Base-by-base conservation (phyloP, 2,888 invertebrate species). In the Tetramorium bicarinatum region DNA sequence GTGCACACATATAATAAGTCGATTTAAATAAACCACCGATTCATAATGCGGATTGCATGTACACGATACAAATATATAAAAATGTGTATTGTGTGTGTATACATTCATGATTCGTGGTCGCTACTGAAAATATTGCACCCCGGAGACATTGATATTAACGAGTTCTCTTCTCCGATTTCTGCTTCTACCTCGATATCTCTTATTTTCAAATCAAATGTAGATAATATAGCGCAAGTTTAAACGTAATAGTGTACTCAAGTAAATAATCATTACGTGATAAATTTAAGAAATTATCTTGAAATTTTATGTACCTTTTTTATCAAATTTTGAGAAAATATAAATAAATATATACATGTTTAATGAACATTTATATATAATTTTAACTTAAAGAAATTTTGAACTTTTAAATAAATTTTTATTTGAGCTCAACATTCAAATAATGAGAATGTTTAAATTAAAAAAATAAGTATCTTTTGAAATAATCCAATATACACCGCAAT, bases 61-160 rank as follows among this genome's bases (percentile, higher is more conserved):
- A 56, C 13, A 38, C 11, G 11, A 38, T 38, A 38, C 6, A 11
- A 2, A 62, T 62, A 25, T 18, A n/a, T 25, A 56, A 56, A 56
- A n/a, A 25, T 21, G 44, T 21, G 59, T 66, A 61, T 52, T 18
- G 0, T 69, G 25, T 59, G 54, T 79, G 64, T 67, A 86, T 49
- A n/a, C n/a, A 49, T 56, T 49, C 62, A 85, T 62, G 71, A 84
- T 84, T 85, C 87, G 85, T 86, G 86, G 76, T 83, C 69, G 82
- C 75, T 79, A 72, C 84, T 82, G 87, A 85, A 84, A 86, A 86
- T 84, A 87, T 89, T 87, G 85, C 85, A 83, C 15, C 34, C 38
- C 49, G 47, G 71, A 83, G 76, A 87, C 83, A 59, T 85, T 64
- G 85, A 85, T 81, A 85, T 83, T 85, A 89, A 87, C 87, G 85